These are phyloP conservation scores for Petrolisthes cinctipes DNA, from an alignment of 2,888 invertebrate genomes.

Conservation along the genomic window DNA sequence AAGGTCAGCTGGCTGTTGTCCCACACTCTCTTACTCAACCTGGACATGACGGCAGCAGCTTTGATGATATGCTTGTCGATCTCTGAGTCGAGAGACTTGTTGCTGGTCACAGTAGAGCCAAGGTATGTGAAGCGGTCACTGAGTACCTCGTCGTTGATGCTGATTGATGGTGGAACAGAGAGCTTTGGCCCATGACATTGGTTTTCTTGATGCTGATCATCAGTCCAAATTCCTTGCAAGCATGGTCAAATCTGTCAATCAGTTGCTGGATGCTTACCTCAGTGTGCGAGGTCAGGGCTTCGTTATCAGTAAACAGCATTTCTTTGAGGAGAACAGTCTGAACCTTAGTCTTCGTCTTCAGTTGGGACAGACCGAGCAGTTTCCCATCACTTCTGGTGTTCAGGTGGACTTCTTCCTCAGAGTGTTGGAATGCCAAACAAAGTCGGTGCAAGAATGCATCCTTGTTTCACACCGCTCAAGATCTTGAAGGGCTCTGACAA, in stretches of 20 bases:
- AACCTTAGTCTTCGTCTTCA: background rate
- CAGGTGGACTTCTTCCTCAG: background rate
- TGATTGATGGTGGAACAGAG: background rate
- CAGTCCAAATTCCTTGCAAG: background rate
- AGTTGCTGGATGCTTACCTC: background rate
- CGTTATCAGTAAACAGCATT: background rate
- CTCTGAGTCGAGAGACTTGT: background rate
- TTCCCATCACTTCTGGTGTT: background rate
- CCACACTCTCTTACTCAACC: background rate
- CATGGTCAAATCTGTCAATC: background rate
- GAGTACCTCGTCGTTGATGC: background rate
- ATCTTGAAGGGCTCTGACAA: background rate
- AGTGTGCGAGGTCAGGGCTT: background rate
- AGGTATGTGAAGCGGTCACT: background rate
- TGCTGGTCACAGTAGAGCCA: background rate
- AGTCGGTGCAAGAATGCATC: slow-evolving; percentile 6
- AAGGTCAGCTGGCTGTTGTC: background rate
- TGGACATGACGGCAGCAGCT: background rate
- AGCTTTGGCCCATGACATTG: slow-evolving; percentile 2
- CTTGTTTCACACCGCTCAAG: background rate
- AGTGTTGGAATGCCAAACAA: background rate
- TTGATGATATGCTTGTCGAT: slow-evolving; percentile 2
- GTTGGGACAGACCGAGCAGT: background rate
- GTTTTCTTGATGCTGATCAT: slow-evolving; percentile 9
- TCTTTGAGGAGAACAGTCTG: slow-evolving; percentile 2